These are phyloP conservation scores for Bibio marci DNA, from an alignment of 2,888 invertebrate species.

Conservation along the genomic window DNA sequence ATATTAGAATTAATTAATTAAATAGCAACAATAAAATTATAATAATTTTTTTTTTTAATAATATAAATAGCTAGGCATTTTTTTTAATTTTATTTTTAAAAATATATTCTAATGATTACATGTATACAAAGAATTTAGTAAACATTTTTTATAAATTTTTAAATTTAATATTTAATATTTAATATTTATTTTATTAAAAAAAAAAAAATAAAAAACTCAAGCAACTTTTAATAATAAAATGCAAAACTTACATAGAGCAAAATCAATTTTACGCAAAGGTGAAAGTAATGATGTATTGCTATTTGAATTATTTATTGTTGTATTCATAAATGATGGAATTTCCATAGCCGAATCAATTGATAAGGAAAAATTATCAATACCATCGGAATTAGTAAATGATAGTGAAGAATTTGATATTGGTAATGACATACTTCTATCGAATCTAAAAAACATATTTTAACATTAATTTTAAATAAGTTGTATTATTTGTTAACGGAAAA, in stretches of 20 bases:
- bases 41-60: too few species aligned
- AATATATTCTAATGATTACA: too few species aligned
- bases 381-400: constrained; percentile 21
- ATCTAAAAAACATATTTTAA: constrained; percentile 26
- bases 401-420: constrained; percentile 36
- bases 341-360: constrained; percentile 29
- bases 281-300: constrained; percentile 30
- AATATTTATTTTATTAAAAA: too few species aligned
- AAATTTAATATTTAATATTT: too few species aligned
- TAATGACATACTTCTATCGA: constrained; percentile 53
- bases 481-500: constrained; percentile 3
- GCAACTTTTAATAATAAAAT: constrained; percentile 4
- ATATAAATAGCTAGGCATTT: too few species aligned
- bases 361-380: constrained; percentile 29
- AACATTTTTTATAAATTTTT: too few species aligned
- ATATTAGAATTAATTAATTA: too few species aligned
- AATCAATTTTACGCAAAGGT: constrained; percentile 59
- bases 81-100: too few species aligned
- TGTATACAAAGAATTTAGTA: too few species aligned
- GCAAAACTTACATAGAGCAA: constrained; percentile 62
- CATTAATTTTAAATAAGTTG: constrained; percentile 1
- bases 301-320: constrained; percentile 19
- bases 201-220: too few species aligned
- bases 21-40: too few species aligned
- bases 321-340: constrained; percentile 13